Conservation (phyloP, 2,797 vertebrate genomes). For the Myotis myotis region DNA sequence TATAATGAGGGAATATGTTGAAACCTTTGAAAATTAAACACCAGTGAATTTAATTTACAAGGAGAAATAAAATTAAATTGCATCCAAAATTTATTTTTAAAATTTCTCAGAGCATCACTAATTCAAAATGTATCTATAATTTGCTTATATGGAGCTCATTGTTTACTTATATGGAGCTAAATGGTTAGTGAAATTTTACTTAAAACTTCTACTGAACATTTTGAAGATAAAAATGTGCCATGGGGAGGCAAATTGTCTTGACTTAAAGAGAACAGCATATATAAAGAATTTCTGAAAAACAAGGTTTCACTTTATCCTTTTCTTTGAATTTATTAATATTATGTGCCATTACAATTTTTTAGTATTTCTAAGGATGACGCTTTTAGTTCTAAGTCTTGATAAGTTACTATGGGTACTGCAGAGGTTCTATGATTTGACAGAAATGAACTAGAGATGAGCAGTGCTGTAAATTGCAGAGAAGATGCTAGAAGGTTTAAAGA, state of each 20-base stretch:
- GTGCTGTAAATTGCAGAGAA: background rate
- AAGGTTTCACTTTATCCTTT: background rate
- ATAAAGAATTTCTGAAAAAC: background rate
- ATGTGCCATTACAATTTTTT: background rate
- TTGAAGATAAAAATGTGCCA: background rate
- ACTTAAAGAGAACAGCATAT: background rate
- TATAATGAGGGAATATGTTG: background rate
- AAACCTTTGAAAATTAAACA: background rate
- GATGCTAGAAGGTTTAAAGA: background rate
- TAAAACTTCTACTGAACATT: background rate
- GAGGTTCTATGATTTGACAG: background rate
- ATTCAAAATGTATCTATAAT: background rate
- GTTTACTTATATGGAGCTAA: background rate
- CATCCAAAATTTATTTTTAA: slow-evolving; percentile 10
- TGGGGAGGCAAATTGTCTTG: background rate
- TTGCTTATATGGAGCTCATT: background rate
- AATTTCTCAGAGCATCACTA: background rate
- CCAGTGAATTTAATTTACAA: background rate
- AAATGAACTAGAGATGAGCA: background rate
- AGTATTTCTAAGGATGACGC: background rate
- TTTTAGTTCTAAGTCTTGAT: background rate
- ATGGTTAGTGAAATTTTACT: background rate
- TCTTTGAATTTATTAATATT: slow-evolving; percentile 20
- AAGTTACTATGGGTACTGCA: background rate
- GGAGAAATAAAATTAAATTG: background rate